A percentile compares a stretch with the other conserved stretches of the same genome.
Conservation (phyloP, 2,797 vertebrate species). For the Fistularia commersonii region DNA sequence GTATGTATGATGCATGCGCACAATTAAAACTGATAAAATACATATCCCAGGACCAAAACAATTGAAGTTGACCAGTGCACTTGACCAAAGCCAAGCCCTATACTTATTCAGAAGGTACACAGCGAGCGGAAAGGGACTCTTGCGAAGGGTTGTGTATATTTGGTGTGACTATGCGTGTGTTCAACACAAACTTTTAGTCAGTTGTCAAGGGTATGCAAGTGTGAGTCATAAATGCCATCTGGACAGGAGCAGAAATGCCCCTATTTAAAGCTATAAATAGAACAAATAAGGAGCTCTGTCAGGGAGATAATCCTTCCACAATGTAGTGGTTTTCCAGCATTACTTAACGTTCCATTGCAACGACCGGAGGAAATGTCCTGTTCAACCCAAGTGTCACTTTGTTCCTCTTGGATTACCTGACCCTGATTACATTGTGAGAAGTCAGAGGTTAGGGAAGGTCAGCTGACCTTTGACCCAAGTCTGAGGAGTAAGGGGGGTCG, state of each 20-base stretch:
- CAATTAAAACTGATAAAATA: slow-evolving; percentile 54
- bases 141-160: slow-evolving; percentile 12
- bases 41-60: slow-evolving; percentile 54
- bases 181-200: slow-evolving; percentile 48
- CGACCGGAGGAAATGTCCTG: slow-evolving; percentile 28
- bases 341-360: slow-evolving; percentile 37
- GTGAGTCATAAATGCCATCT: slow-evolving; percentile 60
- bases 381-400: slow-evolving; percentile 23
- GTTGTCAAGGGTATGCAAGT: slow-evolving; percentile 56
- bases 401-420: slow-evolving; percentile 29
- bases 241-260: slow-evolving; percentile 62
- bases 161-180: slow-evolving; percentile 21
- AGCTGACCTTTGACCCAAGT: slow-evolving; percentile 51
- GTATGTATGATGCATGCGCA: not conserved
- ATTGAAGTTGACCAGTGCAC: slow-evolving; percentile 26
- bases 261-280: slow-evolving; percentile 66
- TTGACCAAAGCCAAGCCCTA: slow-evolving; percentile 53
- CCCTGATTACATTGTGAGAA: slow-evolving; percentile 18
- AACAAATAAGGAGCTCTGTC: slow-evolving; percentile 51
- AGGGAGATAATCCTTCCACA: slow-evolving; percentile 59
- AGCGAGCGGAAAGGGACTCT: slow-evolving; percentile 21
- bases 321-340: slow-evolving; percentile 44
- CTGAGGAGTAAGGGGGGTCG: slow-evolving; percentile 31
- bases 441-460: slow-evolving; percentile 24
- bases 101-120: slow-evolving; percentile 54